Conservation (phyloP, 1,140 invertebrate species). For the Calycopis cecrops region DNA sequence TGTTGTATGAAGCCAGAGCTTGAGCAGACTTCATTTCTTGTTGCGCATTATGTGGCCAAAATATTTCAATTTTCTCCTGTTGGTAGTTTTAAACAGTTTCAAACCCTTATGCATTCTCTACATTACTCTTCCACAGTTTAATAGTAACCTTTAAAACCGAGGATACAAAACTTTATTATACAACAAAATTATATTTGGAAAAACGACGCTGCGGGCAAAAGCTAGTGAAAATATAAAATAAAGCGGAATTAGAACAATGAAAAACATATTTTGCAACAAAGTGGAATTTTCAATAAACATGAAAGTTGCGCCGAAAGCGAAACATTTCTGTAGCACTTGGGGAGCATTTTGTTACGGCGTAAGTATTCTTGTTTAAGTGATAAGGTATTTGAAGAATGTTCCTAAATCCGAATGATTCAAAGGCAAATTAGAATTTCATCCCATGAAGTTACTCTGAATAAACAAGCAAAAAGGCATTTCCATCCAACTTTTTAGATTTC, state of each 20-base stretch:
- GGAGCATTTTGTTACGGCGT: slow-evolving; percentile 21
- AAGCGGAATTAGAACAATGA: slow-evolving; percentile 18
- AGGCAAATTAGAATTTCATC: slow-evolving; percentile 42
- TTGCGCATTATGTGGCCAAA: too few species aligned
- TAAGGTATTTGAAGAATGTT: slow-evolving; percentile 30
- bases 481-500: slow-evolving; percentile 59
- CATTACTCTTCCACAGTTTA: too few species aligned
- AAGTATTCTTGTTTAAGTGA: slow-evolving; percentile 27
- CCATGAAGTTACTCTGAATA: slow-evolving; percentile 37
- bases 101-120: too few species aligned
- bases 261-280: slow-evolving; percentile 25
- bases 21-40: too few species aligned
- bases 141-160: slow-evolving; percentile 4
- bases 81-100: too few species aligned
- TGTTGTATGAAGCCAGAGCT: too few species aligned
- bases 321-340: slow-evolving; percentile 31
- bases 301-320: slow-evolving; percentile 30
- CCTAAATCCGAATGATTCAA: slow-evolving; percentile 35
- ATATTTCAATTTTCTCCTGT: too few species aligned
- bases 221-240: slow-evolving; percentile 13
- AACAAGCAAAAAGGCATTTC: slow-evolving; percentile 51
- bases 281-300: slow-evolving; percentile 28
- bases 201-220: too few species aligned
- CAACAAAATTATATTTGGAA: too few species aligned
- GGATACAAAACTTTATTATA: too few species aligned